Conservation (phyloP, 2,888 invertebrate genomes). For the Limnephilus rhombicus region DNA sequence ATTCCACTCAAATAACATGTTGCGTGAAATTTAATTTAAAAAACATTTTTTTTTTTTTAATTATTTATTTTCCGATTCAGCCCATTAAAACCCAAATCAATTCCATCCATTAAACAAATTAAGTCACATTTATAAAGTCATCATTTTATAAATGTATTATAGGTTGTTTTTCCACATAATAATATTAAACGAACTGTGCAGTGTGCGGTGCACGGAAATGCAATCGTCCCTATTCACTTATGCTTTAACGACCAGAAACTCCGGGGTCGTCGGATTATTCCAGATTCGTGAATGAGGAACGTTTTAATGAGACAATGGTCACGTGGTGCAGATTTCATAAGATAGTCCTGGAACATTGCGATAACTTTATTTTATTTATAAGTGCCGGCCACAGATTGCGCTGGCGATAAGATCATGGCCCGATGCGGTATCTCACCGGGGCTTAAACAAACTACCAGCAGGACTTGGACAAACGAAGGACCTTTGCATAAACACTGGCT, state of each 20-base stretch:
- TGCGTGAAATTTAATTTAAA: conserved; percentile 23
- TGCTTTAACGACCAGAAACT: conserved; percentile 15
- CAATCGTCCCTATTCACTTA: background rate
- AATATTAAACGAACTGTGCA: background rate
- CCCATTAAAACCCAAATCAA: background rate
- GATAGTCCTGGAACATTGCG: conserved; percentile 55
- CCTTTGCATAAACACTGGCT: background rate
- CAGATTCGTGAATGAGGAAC: conserved; percentile 50
- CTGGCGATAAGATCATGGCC: conserved; percentile 47
- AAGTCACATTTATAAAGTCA: no score
- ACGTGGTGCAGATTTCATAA: conserved; percentile 58
- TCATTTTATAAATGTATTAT: no score
- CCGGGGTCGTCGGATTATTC: conserved; percentile 40
- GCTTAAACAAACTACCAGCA: conserved; percentile 25
- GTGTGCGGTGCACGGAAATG: background rate
- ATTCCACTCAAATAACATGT: no score
- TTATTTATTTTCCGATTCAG: conserved; percentile 16
- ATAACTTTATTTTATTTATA: conserved; percentile 61
- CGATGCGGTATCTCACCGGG: conserved; percentile 55
- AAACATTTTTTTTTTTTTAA: no score
- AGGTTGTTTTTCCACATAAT: background rate
- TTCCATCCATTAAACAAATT: no score
- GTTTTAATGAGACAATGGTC: conserved; percentile 63
- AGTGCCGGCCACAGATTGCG: conserved; percentile 48
- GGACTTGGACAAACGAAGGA: background rate